These are phyloP conservation scores for Pipistrellus nathusii DNA, from an alignment of 2,797 vertebrate species.

Conservation along the genomic window DNA sequence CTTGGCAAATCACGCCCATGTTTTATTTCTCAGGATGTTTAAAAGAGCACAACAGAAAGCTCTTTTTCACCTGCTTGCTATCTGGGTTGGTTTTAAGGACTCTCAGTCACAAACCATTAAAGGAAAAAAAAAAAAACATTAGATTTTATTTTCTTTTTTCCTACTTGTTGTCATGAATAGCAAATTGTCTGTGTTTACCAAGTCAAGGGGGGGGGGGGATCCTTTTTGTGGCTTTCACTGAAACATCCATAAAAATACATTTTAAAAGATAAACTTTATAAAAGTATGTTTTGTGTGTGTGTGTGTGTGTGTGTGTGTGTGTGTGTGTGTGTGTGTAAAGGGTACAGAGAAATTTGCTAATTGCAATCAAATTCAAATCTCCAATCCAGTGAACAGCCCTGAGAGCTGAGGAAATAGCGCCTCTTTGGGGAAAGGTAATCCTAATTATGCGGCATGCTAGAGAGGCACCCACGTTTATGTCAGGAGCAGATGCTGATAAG, in stretches of 20 bases:
- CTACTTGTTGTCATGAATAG: constrained; percentile 31
- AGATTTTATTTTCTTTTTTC: neutral
- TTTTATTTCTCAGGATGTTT: constrained; percentile 42
- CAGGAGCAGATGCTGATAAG: constrained; percentile 65
- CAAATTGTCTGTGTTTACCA: neutral
- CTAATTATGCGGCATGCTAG: neutral
- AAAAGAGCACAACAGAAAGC: constrained; percentile 30
- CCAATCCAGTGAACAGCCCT: neutral
- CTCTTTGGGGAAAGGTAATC: constrained; percentile 56
- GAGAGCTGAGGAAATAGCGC: constrained; percentile 20
- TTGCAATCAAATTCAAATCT: constrained; percentile 67
- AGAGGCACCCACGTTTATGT: neutral
- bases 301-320: no score
- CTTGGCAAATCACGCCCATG: neutral
- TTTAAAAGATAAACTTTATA: neutral
- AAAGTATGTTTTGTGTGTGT: neutral
- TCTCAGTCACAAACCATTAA: constrained; percentile 2
- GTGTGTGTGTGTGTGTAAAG: no score
- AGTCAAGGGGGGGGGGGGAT: accelerated
- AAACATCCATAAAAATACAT: accelerated
- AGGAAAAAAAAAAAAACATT: neutral
- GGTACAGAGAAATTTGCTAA: constrained; percentile 58
- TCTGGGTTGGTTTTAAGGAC: neutral
- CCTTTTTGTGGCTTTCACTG: neutral
- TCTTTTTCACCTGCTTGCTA: neutral